These are phyloP conservation scores for Leptopilina syphax DNA, from an alignment of 2,888 invertebrate species.

Conservation along the genomic window DNA sequence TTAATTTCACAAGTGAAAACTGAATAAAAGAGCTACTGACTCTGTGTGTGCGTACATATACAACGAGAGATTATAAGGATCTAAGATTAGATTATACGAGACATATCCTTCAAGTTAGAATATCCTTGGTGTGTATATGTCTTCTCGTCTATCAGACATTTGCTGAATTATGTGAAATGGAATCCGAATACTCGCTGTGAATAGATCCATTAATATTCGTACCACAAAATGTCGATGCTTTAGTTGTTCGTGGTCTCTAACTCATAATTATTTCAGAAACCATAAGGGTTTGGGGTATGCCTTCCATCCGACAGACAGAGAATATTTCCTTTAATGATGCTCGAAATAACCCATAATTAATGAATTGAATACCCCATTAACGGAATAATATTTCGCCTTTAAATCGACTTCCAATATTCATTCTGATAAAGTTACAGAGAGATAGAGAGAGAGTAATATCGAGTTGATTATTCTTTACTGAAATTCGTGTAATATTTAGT, in stretches of 20 bases:
- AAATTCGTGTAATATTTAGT: too few species aligned
- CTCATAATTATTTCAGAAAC: constrained; percentile 35
- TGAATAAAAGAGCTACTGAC: too few species aligned
- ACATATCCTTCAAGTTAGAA: constrained; percentile 4
- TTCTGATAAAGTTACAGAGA: too few species aligned
- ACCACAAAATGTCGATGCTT: constrained; percentile 27
- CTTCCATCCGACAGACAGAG: background rate
- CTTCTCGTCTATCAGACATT: constrained; percentile 21
- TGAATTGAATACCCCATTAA: background rate
- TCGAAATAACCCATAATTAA: constrained; percentile 24
- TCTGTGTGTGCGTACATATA: too few species aligned
- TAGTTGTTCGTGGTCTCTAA: background rate
- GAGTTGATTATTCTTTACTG: too few species aligned
- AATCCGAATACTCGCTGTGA: background rate
- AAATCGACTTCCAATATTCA: constrained; percentile 4
- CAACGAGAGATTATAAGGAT: background rate
- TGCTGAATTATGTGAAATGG: constrained; percentile 15
- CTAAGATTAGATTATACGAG: constrained; percentile 13
- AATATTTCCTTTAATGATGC: constrained; percentile 5
- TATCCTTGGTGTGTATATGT: background rate
- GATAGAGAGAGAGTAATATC: too few species aligned
- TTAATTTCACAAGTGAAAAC: too few species aligned
- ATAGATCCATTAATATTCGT: constrained; percentile 28
- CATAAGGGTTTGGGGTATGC: background rate
- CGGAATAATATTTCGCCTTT: background rate